Conservation (phyloP, 35 echinoderm and acorn worm species). For the Lytechinus pictus region DNA sequence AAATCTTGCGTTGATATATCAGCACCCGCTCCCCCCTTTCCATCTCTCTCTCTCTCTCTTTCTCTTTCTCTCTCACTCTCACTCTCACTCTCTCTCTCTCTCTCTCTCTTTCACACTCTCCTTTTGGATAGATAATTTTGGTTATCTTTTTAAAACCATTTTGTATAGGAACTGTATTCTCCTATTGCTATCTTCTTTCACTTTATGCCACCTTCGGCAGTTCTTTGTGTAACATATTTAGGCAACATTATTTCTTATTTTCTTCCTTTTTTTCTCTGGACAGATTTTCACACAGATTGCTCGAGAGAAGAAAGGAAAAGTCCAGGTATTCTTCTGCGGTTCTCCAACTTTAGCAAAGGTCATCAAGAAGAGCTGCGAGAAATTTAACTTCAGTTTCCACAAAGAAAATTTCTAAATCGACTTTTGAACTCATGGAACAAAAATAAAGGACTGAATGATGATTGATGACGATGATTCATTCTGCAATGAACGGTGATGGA, state of each 20-base stretch:
- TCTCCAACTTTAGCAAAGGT: slow-evolving; percentile 81
- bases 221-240: too few relatives aligned
- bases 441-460: neutral
- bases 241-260: too few relatives aligned
- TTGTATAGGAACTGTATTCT: neutral
- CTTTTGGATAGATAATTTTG: neutral
- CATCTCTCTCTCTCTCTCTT: neutral
- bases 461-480: neutral
- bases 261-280: neutral
- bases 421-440: neutral
- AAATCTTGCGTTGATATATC: neutral
- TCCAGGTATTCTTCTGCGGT: slow-evolving; percentile 98
- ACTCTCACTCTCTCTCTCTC: neutral
- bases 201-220: too few relatives aligned
- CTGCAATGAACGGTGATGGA: neutral
- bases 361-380: slow-evolving; percentile 84
- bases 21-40: neutral
- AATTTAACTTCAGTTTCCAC: slow-evolving; percentile 90
- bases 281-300: slow-evolving; percentile 91
- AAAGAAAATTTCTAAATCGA: slow-evolving; percentile 95
- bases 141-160: neutral
- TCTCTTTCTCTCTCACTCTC: neutral
- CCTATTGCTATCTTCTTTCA: neutral
- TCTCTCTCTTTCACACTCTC: neutral
- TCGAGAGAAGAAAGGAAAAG: slow-evolving; percentile 87